Percentiles rank a stretch among this genome's conserved stretches.
Evolutionary conservation across 2,888 invertebrate species (phyloP).

Genomic region (Ochropacha duplaris): DNA sequence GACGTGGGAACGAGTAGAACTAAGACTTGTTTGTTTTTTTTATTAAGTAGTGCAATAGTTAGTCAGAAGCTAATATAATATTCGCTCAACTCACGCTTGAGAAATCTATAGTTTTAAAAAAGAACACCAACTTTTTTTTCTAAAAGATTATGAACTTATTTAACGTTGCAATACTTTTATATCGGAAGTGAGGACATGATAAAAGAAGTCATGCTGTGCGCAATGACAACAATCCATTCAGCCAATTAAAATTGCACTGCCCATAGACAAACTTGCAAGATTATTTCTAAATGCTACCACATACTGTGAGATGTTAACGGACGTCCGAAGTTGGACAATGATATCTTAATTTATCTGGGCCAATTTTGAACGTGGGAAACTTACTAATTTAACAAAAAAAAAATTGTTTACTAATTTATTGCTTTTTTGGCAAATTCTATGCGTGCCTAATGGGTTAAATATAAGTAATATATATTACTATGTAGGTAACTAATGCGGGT

Average conservation of each 20-base stretch:
- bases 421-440: neutral
- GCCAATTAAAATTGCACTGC: conserved; percentile 26
- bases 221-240: conserved; percentile 52
- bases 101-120: no score
- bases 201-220: conserved; percentile 42
- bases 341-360: conserved; percentile 36
- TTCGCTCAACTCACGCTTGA: no score
- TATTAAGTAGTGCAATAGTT: neutral
- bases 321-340: conserved; percentile 49
- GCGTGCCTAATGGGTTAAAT: no score
- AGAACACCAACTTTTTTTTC: no score
- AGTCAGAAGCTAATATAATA: no score
- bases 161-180: conserved; percentile 10
- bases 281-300: conserved; percentile 21
- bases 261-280: conserved; percentile 5
- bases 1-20: conserved; percentile 18
- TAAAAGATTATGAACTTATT: neutral
- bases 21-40: neutral
- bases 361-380: conserved; percentile 57
- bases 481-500: no score
- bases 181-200: conserved; percentile 23
- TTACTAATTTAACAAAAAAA: conserved; percentile 38
- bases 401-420: no score
- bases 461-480: no score
- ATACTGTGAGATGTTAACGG: conserved; percentile 36